Evolutionary conservation across 2,113 vertebrate species (phyloP).

Genomic region (Semicossyphus pulcher): DNA sequence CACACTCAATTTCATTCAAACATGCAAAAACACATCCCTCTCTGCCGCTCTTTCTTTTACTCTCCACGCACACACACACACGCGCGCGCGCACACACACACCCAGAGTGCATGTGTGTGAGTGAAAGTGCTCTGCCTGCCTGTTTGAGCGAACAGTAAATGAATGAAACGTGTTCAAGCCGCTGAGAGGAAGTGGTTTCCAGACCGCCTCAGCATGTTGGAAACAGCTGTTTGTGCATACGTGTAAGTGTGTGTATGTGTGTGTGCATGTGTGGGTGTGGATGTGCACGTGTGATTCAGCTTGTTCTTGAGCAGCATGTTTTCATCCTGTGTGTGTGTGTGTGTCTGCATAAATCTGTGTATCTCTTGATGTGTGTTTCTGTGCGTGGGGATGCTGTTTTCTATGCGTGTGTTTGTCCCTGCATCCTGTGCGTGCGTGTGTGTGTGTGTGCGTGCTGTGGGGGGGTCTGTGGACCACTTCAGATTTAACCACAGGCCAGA

Average conservation of each 20-base stretch:
- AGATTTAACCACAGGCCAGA: constrained; percentile 79
- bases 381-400: constrained; percentile 9
- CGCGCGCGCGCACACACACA: constrained; percentile 13
- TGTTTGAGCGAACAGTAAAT: constrained; percentile 79
- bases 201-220: constrained; percentile 79
- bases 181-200: constrained; percentile 82
- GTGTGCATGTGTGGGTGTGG: constrained; percentile 6
- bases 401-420: constrained; percentile 38
- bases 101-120: constrained; percentile 37
- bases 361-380: constrained; percentile 41
- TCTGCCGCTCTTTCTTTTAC: not conserved
- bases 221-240: constrained; percentile 75
- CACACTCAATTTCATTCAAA: constrained; percentile 45
- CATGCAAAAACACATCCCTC: constrained; percentile 30
- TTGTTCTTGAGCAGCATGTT: constrained; percentile 57
- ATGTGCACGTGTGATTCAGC: constrained; percentile 49
- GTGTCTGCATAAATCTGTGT: constrained; percentile 46
- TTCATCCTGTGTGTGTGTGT: constrained; percentile 67
- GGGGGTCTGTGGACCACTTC: constrained; percentile 67
- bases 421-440: constrained; percentile 30
- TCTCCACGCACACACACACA: not conserved
- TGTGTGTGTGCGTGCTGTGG: constrained; percentile 9
- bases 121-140: constrained; percentile 78
- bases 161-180: constrained; percentile 78
- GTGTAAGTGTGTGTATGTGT: constrained; percentile 35